Evolutionary conservation across 2,113 vertebrate genomes (phyloP).

Genomic region (Chinchilla lanigera): DNA sequence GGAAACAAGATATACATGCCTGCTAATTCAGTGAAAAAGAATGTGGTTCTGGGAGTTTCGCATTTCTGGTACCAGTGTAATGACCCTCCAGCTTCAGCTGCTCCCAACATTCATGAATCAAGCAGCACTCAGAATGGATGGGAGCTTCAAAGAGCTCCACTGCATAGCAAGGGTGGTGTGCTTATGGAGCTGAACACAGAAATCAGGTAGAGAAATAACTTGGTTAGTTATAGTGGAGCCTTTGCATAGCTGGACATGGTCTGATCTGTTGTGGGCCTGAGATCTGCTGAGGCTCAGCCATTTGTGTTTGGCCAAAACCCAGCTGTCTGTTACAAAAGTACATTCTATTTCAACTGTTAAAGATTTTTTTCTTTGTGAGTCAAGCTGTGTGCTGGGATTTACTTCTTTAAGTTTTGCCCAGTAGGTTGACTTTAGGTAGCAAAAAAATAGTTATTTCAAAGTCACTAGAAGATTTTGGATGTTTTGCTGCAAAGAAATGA

Average conservation of each 20-base stretch:
- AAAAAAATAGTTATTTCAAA: neutral
- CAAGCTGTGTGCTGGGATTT: neutral
- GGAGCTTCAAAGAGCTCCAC: neutral
- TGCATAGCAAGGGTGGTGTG: neutral
- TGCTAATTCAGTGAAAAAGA: neutral
- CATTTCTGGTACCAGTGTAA: neutral
- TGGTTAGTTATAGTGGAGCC: neutral
- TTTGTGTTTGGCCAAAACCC: neutral
- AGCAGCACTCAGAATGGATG: neutral
- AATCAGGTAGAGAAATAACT: neutral
- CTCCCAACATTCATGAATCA: neutral
- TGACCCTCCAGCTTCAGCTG: no score
- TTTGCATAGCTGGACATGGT: neutral
- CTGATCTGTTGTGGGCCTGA: neutral
- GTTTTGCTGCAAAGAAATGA: neutral
- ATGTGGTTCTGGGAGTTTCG: neutral
- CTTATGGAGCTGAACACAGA: neutral
- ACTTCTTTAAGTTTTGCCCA: rapidly evolving
- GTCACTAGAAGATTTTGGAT: neutral
- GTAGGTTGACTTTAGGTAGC: neutral
- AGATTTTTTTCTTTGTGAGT: neutral
- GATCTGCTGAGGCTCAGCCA: neutral
- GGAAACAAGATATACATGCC: neutral
- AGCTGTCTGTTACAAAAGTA: neutral
- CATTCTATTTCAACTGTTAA: neutral